Percentiles rank a stretch among this genome's conserved stretches.
Conservation (phyloP, 2,113 vertebrate species). For the Perca flavescens region DNA sequence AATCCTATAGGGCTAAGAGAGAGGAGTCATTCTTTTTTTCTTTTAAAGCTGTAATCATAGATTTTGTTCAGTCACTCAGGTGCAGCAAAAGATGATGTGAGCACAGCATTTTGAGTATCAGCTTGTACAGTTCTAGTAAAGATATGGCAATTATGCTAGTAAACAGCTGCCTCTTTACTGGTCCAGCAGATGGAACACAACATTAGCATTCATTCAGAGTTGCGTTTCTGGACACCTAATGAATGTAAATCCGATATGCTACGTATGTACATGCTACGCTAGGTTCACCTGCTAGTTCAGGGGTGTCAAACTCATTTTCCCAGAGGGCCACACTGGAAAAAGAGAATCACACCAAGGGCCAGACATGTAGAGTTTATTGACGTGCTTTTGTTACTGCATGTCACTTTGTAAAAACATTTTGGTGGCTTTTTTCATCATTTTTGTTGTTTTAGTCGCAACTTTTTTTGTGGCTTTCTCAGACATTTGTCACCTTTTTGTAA, state of each 20-base stretch:
- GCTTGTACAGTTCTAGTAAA: background rate
- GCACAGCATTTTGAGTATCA: background rate
- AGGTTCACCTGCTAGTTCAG: too few species aligned
- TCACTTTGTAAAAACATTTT: too few species aligned
- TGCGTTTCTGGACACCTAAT: background rate
- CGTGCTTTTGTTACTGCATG: too few species aligned
- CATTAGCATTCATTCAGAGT: background rate
- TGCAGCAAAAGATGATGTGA: background rate
- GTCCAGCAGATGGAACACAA: background rate
- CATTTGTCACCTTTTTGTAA: too few species aligned
- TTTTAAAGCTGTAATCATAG: background rate
- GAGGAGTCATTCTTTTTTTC: background rate
- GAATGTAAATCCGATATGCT: background rate
- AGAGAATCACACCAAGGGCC: too few species aligned
- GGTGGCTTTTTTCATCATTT: too few species aligned
- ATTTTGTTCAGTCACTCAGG: background rate
- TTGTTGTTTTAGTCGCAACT: too few species aligned
- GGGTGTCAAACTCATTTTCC: too few species aligned
- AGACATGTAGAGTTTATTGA: too few species aligned
- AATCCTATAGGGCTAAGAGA: slow-evolving; percentile 3
- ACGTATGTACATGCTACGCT: background rate
- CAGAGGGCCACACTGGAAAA: too few species aligned
- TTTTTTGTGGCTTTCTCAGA: too few species aligned
- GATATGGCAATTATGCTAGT: background rate
- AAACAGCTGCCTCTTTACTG: background rate